Base-by-base conservation (phyloP, 2,888 invertebrate genomes). In the Phania funesta region DNA sequence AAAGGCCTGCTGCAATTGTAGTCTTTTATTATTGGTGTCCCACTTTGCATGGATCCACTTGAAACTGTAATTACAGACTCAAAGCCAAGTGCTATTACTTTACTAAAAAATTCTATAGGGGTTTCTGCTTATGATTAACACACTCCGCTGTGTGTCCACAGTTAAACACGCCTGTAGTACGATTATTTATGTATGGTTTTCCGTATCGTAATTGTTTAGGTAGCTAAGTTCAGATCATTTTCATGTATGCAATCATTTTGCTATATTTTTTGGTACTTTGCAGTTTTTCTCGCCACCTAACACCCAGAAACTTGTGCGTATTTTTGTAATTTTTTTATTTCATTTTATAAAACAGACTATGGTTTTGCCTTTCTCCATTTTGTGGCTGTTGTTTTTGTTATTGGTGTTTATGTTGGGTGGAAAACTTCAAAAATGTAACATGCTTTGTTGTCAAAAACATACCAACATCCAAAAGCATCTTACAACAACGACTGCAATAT, bases 361-460 rank as follows among this genome's bases (percentile, higher is more conserved):
- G 13, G 18, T 68, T 44, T 24, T 26, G 8, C 35, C 9, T n/a
- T 24, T 5, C 2, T 68, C 11, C 0, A 38, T 16, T 20, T 13
- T 38, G 35, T 13, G 2, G 22, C 11, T 64, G 11, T 11, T 56
- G 20, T 41, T 41, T 20, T 44, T 44, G 44, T 64, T 46, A 48
- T n/a, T 64, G 64, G 7, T 58, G 38, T 50, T 26, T 50, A 9
- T 44, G 20, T 65, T 46, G 46, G 24, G 20, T 11, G 32, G 35
- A 44, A 70, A 70, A 75, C 56, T 50, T 64, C 41, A 71, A 80
- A 71, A 71, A 67, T 29, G 52, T 22, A 54, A 80, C 70, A 76
- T 60, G 65, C 71, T 76, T 80, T 80, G 80, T 80, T 80, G 80
- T 80, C 80, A 80, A 67, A 76, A 80, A 80, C 80, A 80, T 58